These are phyloP conservation scores for Montipora sp. DNA, from an alignment of 64 coral and sea anemone species.

Conservation along the genomic window DNA sequence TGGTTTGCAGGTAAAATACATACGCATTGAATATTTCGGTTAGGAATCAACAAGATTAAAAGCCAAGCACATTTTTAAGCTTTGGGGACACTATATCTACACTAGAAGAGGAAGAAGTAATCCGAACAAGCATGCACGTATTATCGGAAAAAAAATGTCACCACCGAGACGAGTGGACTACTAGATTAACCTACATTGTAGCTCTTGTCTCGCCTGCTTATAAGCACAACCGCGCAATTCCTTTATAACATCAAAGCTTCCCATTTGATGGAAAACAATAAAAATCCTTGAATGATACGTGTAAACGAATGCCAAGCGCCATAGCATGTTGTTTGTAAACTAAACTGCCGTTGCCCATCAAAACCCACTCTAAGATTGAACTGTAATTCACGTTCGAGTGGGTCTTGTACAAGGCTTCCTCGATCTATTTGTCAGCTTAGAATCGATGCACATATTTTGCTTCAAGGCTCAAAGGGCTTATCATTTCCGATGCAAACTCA, in stretches of 20 bases:
- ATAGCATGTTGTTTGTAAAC: slow-evolving; percentile 73
- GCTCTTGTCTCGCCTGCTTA: slow-evolving; percentile 32
- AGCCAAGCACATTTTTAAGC: slow-evolving; percentile 45
- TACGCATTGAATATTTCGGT: slow-evolving; percentile 48
- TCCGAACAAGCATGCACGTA: slow-evolving; percentile 53
- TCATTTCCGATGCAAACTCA: slow-evolving; percentile 71
- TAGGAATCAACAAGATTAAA: slow-evolving; percentile 16
- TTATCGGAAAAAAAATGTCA: slow-evolving; percentile 68
- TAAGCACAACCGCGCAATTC: slow-evolving; percentile 19
- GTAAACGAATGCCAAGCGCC: slow-evolving; percentile 65
- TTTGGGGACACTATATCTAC: slow-evolving; percentile 52
- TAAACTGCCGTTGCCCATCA: slow-evolving; percentile 25
- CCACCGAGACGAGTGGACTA: slow-evolving; percentile 32
- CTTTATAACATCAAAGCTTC: slow-evolving; percentile 52
- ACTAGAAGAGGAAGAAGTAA: slow-evolving; percentile 38
- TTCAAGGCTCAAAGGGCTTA: slow-evolving; percentile 58
- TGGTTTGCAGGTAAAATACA: slow-evolving; percentile 61
- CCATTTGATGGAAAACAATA: slow-evolving; percentile 76
- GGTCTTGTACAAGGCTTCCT: slow-evolving; percentile 21
- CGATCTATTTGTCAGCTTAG: background rate
- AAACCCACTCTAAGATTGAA: slow-evolving; percentile 29
- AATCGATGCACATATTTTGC: slow-evolving; percentile 71
- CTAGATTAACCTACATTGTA: background rate
- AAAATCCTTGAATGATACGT: slow-evolving; percentile 69
- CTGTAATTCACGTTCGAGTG: slow-evolving; percentile 4